Base-by-base conservation (phyloP, 2,797 vertebrate genomes). In the Squalus acanthias region DNA sequence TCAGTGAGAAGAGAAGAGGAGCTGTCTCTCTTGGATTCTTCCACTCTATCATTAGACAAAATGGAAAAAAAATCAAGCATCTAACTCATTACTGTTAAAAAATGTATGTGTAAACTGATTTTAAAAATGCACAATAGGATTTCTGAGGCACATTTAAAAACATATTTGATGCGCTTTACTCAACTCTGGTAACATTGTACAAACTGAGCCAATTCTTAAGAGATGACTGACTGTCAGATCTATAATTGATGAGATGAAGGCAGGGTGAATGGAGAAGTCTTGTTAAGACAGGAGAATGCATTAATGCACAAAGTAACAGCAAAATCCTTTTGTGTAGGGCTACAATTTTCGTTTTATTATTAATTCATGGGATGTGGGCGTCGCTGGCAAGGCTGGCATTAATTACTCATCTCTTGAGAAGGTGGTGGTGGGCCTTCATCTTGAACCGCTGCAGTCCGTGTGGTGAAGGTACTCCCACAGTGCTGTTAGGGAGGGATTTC, bases 211-310 rank as follows among this genome's bases (percentile, higher is more conserved):
- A 39, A 50, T 50, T 85, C 17, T 85, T 50, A 85, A 85, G 46
- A 46, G 7, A 69, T 69, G 20, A 67, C 91, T 46, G 63, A 6
- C 63, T 93, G 63, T 67, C 91, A 46, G 63, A 93, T 93, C 6
- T 69, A 93, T 69, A 69, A 93, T 93, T 93, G 65, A 93, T 69
- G 63, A 39, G 91, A 24, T 85, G 39, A 50, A 85, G 79, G 15
- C 79, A 46, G 82, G 82, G 39, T 85, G 82, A 50, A 10, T 93
- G 63, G 65, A 93, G 63, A 69, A 12, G 65, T 46, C 91, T 93
- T 93, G 91, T 93, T 69, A 93, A 63, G 91, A 24, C 91, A 93
- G 63, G 39, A 93, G 91, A 93, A 93, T 93, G 39, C 65, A 93
- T 69, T 46, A 93, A 65, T 24, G n/a, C n/a, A 39, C 65, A 93